A percentile compares a stretch with the other conserved stretches of the same genome.
Conservation (phyloP, 1,140 invertebrate genomes). For the Drosophila kohkoa region DNA sequence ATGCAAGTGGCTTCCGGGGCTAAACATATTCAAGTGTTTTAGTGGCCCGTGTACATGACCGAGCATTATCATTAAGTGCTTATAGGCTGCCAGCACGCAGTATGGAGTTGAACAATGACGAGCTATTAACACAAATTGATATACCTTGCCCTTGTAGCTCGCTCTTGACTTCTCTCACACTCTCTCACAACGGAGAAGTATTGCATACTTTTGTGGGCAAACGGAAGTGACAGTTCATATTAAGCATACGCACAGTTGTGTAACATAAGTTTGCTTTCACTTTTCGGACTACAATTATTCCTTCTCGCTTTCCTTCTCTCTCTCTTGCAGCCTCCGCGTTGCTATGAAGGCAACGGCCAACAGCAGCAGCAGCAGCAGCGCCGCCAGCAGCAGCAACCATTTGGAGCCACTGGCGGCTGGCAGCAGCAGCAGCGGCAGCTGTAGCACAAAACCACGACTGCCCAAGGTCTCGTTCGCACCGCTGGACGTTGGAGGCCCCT, state of each 20-base stretch:
- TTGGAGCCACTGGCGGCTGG: constrained; percentile 58
- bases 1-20: constrained; percentile 83
- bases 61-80: constrained; percentile 83
- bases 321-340: constrained; percentile 43
- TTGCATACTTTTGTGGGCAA: constrained; percentile 47
- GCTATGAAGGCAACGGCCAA: constrained; percentile 83
- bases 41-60: constrained; percentile 81
- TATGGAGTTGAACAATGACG: constrained; percentile 66
- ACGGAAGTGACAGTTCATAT: constrained; percentile 57
- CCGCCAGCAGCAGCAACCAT: constrained; percentile 75
- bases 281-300: constrained; percentile 8
- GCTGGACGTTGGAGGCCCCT: constrained; percentile 65
- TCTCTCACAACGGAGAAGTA: constrained; percentile 1
- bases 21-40: constrained; percentile 83
- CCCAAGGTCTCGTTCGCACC: constrained; percentile 81
- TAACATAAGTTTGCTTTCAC: constrained; percentile 26
- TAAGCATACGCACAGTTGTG: constrained; percentile 62
- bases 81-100: constrained; percentile 59
- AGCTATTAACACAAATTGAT: constrained; percentile 82
- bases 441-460: constrained; percentile 54
- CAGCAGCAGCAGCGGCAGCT: constrained; percentile 12
- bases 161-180: background rate
- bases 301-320: background rate
- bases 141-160: constrained; percentile 38
- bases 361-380: constrained; percentile 72